Base-by-base conservation (phyloP, 2,888 invertebrate species). In the Metellina segmentata region DNA sequence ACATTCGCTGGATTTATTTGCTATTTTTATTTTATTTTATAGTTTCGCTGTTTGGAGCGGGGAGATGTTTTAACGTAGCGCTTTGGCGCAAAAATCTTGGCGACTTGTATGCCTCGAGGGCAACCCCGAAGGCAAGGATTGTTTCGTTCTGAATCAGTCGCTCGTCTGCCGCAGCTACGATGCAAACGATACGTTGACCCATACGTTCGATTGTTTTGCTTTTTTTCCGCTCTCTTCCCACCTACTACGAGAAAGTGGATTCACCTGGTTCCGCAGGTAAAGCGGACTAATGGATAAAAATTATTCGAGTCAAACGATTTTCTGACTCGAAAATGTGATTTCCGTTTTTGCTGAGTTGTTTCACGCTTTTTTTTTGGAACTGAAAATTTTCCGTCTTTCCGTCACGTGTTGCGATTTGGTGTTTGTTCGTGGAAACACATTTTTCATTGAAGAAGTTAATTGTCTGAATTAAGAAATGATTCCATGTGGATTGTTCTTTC, bases 51-150 rank as follows among this genome's bases (percentile, higher is more conserved):
- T 61, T 61, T 61, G 6, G 61, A 16, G 16, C 61, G 61, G 61
- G 61, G 61, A 16, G 61, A 61, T 11, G 7, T 61, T 61, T 16
- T 61, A 16, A 6, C 6, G 48, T 51, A n/a, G 20, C 11, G 8
- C 51, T 13, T 79, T 79, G 79, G 79, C 79, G 79, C 61, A 7
- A 53, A 79, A 79, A 53, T 61, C 53, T 79, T 79, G 79, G 79
- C 79, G 79, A 79, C 79, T 52, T 53, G 20, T 7, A 79, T 61
- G 79, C 79, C 79, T 79, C 34, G n/a, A 61, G 79, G 79, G 79
- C 79, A 34, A 8, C 13, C 16, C 77, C 19, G 78, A 53, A 79
- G 79, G 61, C 53, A 53, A 34, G 79, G 79, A 79, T 79, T 79
- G 53, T 79, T 79, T 16, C 53, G 53, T 16, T 77, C 1, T n/a